phyloP scores from a whole-genome alignment of 2,888 invertebrate species.

The Chrysolina oricalcia region DNA sequence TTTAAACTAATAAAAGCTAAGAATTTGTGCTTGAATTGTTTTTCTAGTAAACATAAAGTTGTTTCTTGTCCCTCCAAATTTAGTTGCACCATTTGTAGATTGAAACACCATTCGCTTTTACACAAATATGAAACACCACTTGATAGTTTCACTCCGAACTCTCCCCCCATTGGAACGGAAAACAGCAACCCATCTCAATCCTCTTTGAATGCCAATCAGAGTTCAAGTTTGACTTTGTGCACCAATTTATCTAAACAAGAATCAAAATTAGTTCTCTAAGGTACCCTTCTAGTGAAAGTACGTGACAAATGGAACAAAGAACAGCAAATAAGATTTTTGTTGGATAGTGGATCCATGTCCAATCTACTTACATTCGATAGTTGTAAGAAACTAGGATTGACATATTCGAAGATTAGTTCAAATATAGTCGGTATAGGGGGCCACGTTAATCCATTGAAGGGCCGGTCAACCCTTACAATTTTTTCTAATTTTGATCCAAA shows the following conservation, averaged over 20 bases:
- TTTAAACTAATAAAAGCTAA: no score
- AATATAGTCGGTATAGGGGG: not conserved
- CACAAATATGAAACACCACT: not conserved
- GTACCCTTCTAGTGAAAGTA: constrained; percentile 21
- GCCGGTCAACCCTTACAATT: not conserved
- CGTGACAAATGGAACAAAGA: constrained; percentile 21
- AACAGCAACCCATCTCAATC: not conserved
- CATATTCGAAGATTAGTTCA: not conserved
- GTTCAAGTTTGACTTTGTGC: not conserved
- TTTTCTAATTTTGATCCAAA: not conserved
- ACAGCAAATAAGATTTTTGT: constrained; percentile 17
- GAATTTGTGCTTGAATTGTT: no score
- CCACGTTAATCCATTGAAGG: no score
- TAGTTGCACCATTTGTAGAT: no score
- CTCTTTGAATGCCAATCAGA: not conserved
- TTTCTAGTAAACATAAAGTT: no score
- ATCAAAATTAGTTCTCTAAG: constrained; percentile 6
- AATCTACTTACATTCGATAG: constrained; percentile 29
- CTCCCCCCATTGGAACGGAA: not conserved
- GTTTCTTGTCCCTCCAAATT: no score
- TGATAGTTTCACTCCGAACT: not conserved
- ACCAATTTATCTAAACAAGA: not conserved
- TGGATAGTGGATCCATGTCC: constrained; percentile 29
- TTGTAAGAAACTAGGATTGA: constrained; percentile 27
- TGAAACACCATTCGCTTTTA: no score